Evolutionary conservation across 2,113 vertebrate species (phyloP).

Genomic region (Puffinus mauretanicus): DNA sequence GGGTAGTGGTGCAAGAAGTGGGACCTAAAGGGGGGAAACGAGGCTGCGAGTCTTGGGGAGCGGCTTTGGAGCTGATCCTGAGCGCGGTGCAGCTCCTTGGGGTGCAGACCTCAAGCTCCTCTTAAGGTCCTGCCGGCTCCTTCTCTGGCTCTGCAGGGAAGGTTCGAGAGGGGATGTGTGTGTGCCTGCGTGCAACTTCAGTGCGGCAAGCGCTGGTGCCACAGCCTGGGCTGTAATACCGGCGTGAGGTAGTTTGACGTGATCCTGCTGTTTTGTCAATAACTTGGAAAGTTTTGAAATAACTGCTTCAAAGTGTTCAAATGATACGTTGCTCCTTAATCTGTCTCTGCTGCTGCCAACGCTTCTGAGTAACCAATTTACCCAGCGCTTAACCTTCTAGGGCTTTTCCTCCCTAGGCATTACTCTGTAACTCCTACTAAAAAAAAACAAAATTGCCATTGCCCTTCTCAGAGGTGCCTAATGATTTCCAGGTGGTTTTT

Average conservation of each 20-base stretch:
- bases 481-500: not conserved
- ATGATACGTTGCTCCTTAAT: not conserved
- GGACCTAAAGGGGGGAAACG: not conserved
- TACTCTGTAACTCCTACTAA: not conserved
- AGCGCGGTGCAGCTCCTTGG: accelerated
- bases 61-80: not conserved
- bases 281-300: constrained; percentile 24
- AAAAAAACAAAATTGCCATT: not conserved
- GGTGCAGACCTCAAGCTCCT: not conserved
- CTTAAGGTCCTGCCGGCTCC: not conserved
- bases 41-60: no score
- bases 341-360: not conserved
- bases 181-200: accelerated
- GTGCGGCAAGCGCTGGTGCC: not conserved
- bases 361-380: not conserved
- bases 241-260: not conserved
- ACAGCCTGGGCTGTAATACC: not conserved
- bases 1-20: accelerated
- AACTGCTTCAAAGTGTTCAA: not conserved
- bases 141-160: not conserved
- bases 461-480: not conserved
- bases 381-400: not conserved
- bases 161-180: not conserved
- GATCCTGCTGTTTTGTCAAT: constrained; percentile 26
- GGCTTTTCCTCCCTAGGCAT: not conserved